These are phyloP conservation scores for Eremobia ochroleuca DNA, from an alignment of 2,888 invertebrate species.

Conservation along the genomic window DNA sequence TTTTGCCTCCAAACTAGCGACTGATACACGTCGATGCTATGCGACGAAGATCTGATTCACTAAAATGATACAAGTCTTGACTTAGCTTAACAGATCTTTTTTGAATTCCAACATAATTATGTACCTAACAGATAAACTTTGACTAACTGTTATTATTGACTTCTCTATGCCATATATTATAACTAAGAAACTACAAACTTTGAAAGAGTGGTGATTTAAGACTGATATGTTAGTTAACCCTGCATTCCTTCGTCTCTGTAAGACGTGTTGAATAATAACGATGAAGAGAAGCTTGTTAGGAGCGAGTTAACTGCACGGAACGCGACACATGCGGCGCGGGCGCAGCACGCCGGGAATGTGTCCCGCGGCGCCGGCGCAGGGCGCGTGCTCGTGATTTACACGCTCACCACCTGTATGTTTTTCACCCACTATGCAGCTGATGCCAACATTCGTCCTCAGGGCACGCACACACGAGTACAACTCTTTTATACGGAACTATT, in stretches of 20 bases:
- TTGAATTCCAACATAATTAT: neutral
- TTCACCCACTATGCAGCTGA: neutral
- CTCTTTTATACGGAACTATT: neutral
- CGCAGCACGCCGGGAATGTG: constrained; percentile 18
- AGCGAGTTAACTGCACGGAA: constrained; percentile 36
- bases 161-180: constrained; percentile 10
- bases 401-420: constrained; percentile 1
- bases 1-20: no score
- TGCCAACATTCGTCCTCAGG: neutral
- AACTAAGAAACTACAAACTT: constrained; percentile 30
- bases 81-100: no score
- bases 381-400: neutral
- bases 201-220: constrained; percentile 32
- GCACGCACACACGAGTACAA: neutral
- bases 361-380: neutral
- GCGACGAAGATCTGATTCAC: no score
- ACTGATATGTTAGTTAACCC: constrained; percentile 35
- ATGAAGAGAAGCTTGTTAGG: constrained; percentile 22
- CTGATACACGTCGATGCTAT: no score
- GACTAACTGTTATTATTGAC: neutral
- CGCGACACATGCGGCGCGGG: constrained; percentile 6
- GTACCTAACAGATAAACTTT: neutral
- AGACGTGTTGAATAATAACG: constrained; percentile 40
- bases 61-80: no score
- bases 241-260: constrained; percentile 34